These are phyloP conservation scores for Lucinisca nassula DNA, from an alignment of 2,888 invertebrate species.

Conservation along the genomic window DNA sequence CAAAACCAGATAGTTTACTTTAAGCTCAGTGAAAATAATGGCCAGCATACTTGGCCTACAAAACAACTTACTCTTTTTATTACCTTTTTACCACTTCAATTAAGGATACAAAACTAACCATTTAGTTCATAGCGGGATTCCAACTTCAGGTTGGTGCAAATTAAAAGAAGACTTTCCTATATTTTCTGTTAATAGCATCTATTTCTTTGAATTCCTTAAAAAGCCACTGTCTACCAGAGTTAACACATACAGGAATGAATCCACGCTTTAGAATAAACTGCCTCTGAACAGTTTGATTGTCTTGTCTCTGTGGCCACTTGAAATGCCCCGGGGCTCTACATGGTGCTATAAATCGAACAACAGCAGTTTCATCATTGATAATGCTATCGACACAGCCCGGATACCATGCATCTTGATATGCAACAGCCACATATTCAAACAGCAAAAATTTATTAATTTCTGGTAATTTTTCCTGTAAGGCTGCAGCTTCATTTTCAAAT, in stretches of 20 bases:
- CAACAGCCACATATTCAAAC: slow-evolving; percentile 8
- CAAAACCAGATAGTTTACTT: background rate
- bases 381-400: slow-evolving; percentile 13
- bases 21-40: no score
- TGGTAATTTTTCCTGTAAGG: background rate
- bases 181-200: background rate
- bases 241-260: slow-evolving; percentile 25
- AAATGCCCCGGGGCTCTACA: slow-evolving; percentile 10
- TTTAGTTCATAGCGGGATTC: no score
- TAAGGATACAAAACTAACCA: no score
- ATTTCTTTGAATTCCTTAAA: slow-evolving; percentile 6
- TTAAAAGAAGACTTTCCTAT: background rate
- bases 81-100: no score
- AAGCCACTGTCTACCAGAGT: slow-evolving; percentile 31
- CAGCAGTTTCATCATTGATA: background rate
- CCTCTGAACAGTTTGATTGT: slow-evolving; percentile 18
- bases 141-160: no score
- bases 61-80: no score
- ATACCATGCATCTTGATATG: slow-evolving; percentile 33
- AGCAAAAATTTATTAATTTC: background rate
- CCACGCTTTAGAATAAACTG: slow-evolving; percentile 18
- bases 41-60: no score
- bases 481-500: background rate
- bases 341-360: slow-evolving; percentile 25
- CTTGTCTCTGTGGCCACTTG: slow-evolving; percentile 27